phyloP scores from a whole-genome alignment of 1,140 invertebrate species.

The Trichogramma pretiosum region DNA sequence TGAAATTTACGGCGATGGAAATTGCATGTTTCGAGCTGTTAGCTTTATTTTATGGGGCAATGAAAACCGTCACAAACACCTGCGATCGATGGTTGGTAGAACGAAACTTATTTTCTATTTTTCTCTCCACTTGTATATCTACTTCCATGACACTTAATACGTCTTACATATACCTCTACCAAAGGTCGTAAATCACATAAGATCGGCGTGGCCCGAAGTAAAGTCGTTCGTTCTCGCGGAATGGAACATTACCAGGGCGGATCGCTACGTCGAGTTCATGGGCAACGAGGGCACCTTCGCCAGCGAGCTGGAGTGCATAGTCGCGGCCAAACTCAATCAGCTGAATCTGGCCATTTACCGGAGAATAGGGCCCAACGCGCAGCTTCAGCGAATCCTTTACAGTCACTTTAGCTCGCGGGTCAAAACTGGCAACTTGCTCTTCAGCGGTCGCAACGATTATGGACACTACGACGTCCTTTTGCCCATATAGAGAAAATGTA shows the following conservation, averaged over 20 bases:
- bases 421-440: slow-evolving; percentile 29
- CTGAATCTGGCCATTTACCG: slow-evolving; percentile 37
- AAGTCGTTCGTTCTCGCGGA: slow-evolving; percentile 33
- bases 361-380: slow-evolving; percentile 18
- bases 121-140: background rate
- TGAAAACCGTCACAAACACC: slow-evolving; percentile 29
- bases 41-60: slow-evolving; percentile 35
- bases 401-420: slow-evolving; percentile 19
- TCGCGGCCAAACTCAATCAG: slow-evolving; percentile 30
- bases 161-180: slow-evolving; percentile 2
- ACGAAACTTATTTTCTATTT: too few species aligned
- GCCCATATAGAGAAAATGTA: background rate
- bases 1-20: slow-evolving; percentile 37
- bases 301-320: slow-evolving; percentile 34
- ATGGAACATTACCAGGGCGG: slow-evolving; percentile 30
- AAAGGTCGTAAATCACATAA: slow-evolving; percentile 33
- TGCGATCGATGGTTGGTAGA: slow-evolving; percentile 28
- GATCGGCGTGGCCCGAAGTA: slow-evolving; percentile 31
- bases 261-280: slow-evolving; percentile 32
- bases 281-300: slow-evolving; percentile 31
- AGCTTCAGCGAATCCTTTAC: slow-evolving; percentile 29
- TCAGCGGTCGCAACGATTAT: slow-evolving; percentile 31
- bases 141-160: too few species aligned
- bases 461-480: slow-evolving; percentile 36
- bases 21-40: slow-evolving; percentile 37